Evolutionary conservation across 2,888 invertebrate genomes (phyloP).

Genomic region (Drosophila mulleri): DNA sequence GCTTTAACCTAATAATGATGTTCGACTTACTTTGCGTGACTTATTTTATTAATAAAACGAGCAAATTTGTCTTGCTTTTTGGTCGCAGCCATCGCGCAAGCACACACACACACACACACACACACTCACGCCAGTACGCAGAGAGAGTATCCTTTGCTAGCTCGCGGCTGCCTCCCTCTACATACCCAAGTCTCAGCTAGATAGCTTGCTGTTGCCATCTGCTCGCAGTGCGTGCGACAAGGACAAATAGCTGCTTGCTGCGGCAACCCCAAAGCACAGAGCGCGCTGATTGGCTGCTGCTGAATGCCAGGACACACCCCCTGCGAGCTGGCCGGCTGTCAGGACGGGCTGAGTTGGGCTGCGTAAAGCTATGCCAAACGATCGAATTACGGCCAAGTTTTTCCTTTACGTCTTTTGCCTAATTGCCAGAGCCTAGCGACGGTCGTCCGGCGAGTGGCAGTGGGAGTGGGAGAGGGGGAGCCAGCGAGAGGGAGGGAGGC

Average conservation of each 20-base stretch:
- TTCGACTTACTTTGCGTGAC: conserved; percentile 81
- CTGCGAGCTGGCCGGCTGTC: conserved; percentile 2
- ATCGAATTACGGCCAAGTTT: conserved; percentile 82
- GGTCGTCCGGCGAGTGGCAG: not conserved
- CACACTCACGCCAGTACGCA: not conserved
- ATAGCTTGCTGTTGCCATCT: not conserved
- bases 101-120: conserved; percentile 10
- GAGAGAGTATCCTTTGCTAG: not conserved
- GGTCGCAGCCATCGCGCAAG: conserved; percentile 61
- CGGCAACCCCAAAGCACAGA: conserved; percentile 44
- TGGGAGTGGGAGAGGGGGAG: not conserved
- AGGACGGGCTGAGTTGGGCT: conserved; percentile 33
- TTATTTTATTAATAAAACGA: conserved; percentile 82
- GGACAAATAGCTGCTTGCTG: conserved; percentile 55
- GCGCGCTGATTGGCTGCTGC: conserved; percentile 54
- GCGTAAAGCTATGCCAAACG: conserved; percentile 64
- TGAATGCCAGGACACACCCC: conserved; percentile 49
- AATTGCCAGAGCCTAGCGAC: conserved; percentile 63
- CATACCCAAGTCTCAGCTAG: conserved; percentile 2
- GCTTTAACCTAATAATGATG: conserved; percentile 81
- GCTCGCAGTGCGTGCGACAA: conserved; percentile 34
- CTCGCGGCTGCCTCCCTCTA: not conserved
- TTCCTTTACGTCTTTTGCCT: conserved; percentile 28
- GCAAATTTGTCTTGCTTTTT: conserved; percentile 81
- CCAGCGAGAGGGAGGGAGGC: not conserved